Evolutionary conservation across 2,888 invertebrate genomes (phyloP), one percentile per base, ranked within the genome.

Genomic region (Pimpla rufipes): DNA sequence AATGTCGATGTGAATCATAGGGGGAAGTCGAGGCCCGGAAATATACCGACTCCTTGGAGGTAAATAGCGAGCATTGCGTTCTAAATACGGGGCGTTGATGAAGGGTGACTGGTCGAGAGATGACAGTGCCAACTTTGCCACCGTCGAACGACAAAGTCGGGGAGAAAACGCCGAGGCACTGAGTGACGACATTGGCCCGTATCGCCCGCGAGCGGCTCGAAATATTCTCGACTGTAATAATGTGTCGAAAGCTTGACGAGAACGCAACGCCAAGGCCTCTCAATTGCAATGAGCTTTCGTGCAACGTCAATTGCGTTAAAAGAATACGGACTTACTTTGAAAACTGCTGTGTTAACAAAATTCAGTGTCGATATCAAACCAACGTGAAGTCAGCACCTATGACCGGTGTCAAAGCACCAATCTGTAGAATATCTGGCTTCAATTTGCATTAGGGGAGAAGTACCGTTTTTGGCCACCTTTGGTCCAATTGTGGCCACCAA

Each of bases 41-140:
- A 71, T 71, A 57, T 57, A 57, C 42, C 55, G 57, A 11, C 50
- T 47, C 55, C 29, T 42, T 23, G 57, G 45, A 42, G 57, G 0
- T 45, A 59, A 45, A 35, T 59, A 11, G 29, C 16, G 18, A 68
- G 16, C 52, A 37, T 59, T 11, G 59, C 29, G 45, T 47, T 73
- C 57, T 73, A 73, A 73, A 73, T 47, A 73, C 71, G 74, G 74
- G 4, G 47, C 68, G 76, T 45, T 47, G 68, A 77, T 68, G 76
- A 77, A 77, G 67, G 50, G 68, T 68, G 76, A 76, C 76, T 42
- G 76, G 57, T 77, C 45, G 67, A 5, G 13, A 68, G 47, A 68
- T 16, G 67, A 35, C 42, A 67, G 18, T 77, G 77, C 76, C 68
- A 77, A 68, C 35, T 64, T 62, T 29, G 47, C 47, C 68, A 77